phyloP scores from a whole-genome alignment of 2,888 invertebrate species.

The Pandemis corylana region DNA sequence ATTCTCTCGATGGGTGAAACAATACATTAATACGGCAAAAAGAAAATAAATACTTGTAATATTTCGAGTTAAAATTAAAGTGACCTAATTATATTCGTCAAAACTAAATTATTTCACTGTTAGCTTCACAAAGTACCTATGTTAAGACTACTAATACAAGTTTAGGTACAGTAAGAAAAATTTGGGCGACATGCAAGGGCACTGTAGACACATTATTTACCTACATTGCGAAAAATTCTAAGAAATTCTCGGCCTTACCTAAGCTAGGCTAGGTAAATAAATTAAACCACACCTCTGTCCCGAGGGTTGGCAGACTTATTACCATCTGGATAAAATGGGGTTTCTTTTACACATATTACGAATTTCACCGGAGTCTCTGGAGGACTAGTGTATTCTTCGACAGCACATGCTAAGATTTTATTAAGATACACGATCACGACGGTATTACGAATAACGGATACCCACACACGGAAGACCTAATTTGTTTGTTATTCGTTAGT shows the following conservation, averaged over 20 bases:
- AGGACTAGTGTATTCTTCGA: constrained; percentile 6
- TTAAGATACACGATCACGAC: neutral
- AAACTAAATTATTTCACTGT: too few species aligned
- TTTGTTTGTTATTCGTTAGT: too few species aligned
- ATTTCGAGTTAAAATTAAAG: too few species aligned
- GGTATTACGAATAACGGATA: neutral
- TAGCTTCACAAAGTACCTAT: too few species aligned
- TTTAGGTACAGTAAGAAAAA: neutral
- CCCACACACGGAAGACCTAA: neutral
- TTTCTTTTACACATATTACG: constrained; percentile 6
- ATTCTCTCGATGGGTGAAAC: too few species aligned
- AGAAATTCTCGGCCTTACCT: constrained; percentile 1
- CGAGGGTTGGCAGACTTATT: constrained; percentile 23
- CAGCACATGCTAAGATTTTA: neutral
- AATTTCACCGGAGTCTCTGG: neutral
- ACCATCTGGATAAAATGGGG: constrained; percentile 8
- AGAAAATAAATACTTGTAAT: too few species aligned
- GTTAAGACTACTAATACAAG: too few species aligned
- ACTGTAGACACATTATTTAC: neutral
- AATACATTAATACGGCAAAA: too few species aligned
- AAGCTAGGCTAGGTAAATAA: constrained; percentile 13
- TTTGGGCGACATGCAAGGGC: neutral
- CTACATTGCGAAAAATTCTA: constrained; percentile 1
- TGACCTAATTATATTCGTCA: too few species aligned
- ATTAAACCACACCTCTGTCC: constrained; percentile 16